Base-by-base conservation (phyloP, 2,888 invertebrate genomes). In the Coelinius sp. region DNA sequence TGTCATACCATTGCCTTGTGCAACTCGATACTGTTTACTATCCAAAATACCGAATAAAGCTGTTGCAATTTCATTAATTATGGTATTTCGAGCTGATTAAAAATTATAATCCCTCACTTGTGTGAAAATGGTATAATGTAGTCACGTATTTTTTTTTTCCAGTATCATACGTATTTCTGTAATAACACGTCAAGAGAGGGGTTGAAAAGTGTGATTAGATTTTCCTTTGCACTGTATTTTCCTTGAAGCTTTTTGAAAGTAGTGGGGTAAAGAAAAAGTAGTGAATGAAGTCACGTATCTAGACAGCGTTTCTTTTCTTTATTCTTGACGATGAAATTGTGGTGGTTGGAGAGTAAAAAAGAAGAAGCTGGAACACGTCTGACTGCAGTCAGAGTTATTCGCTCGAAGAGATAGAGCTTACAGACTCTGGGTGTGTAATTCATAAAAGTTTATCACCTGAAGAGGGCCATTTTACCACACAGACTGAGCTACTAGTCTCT, bases 381-480 rank as follows among this genome's bases (percentile, higher is more conserved):
- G 73, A 76, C 49, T 68, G 71, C 75, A 74, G 73, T 73, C 71
- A 69, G 68, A 74, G 75, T 75, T 75, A 70, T 63, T 64, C 49
- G 68, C 35, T 49, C 25, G 52, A 71, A 49, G 59, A 59, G 63
- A 66, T 49, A 64, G 44, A 73, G 75, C 73, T 76, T 70, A 71
- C 75, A 75, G 77, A 66, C 76, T 77, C 75, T 75, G 76, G 70
- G 70, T 74, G 74, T 78, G 80, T 80, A 81, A 83, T 82, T 80
- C 79, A 82, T 79, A 80, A 82, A 80, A 81, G 80, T 83, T 82
- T 83, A 81, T 82, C 78, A 78, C 78, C 76, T 73, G 75, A 46
- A 62, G 73, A 77, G 79, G 73, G 77, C 78, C 77, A 78, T 81
- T 80, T 63, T 65, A 66, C 77, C 71, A 66, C 56, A 49, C 46